Base-by-base conservation (phyloP, 1,140 invertebrate species). In the Penaeus indicus region DNA sequence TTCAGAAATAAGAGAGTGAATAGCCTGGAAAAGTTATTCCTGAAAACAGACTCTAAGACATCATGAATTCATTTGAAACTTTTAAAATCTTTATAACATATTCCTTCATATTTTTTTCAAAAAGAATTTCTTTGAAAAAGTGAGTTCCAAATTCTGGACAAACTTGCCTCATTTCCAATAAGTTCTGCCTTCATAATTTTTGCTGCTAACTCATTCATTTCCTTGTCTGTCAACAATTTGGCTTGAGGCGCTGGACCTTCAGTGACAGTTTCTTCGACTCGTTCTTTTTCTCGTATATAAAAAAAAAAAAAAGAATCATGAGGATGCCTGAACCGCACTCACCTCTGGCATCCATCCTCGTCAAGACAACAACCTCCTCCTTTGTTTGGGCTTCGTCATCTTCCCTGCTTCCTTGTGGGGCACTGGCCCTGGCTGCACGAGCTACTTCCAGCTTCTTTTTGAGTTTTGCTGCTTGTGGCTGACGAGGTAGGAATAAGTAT, bases 161-260 rank as follows among this genome's bases (percentile, higher is more conserved):
- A 38, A 91, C 92, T 92, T 91, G 95, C 95, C 83, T 92, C 92
- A 92, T 98, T 95, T 67, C 97, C 97, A 94, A 97, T 95, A 89
- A 94, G 91, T 78, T 98, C 97, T 54, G 97, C 97, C 94, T 97
- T 98, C 0, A 98, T 93, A 88, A 98, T 95, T 93, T 96, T 97
- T 22, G 97, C 97, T 32, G 95, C 96, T 19, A 99, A 92, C 90
- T 95, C 95, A 93, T 98, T 98, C 94, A 98, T 95, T 92, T 98
- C 96, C 92, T 96, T 95, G 92, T 97, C 95, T 61, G 95, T 95
- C 25, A 95, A 90, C 90, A 94, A 38, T 1, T 11, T 18, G 21
- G 47, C 42, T 22, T 42, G 64, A 38, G 62, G 13, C 27, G 82
- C 11, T 42, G 82, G 32, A 11, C 27, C 25, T 38, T 42, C 42